Conservation (phyloP, 2,113 vertebrate species). For the Cercocebus atys region DNA sequence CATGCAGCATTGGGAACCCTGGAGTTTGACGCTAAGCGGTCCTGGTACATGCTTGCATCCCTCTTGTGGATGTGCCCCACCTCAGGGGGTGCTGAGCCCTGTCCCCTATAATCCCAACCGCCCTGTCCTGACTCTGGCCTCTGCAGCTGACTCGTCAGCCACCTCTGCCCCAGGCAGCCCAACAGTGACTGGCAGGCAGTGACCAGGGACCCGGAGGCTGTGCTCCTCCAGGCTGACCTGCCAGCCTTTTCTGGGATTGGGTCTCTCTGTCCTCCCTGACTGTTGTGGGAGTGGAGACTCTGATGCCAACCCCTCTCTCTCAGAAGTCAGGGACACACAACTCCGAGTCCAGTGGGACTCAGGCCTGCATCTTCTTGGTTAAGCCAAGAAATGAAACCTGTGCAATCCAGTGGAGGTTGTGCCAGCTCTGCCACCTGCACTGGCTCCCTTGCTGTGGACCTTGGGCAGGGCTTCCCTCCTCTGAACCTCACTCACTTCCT, state of each 20-base stretch:
- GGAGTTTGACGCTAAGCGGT: background rate
- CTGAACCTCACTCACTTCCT: fast-evolving
- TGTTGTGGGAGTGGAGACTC: background rate
- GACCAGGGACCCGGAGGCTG: background rate
- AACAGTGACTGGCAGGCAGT: background rate
- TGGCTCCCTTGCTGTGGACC: fast-evolving
- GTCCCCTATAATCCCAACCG: background rate
- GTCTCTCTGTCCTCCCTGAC: background rate
- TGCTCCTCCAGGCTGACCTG: too few relatives aligned
- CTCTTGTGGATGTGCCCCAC: background rate
- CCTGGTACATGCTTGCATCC: background rate
- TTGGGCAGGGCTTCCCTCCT: background rate
- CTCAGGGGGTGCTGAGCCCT: background rate
- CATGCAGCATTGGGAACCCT: fast-evolving
- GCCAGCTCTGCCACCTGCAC: background rate
- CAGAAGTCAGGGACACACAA: background rate
- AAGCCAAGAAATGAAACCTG: background rate
- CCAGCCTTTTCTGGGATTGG: background rate
- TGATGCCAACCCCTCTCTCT: background rate
- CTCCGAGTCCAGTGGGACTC: background rate
- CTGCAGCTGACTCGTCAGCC: background rate
- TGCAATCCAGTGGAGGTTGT: fast-evolving
- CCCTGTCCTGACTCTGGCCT: background rate
- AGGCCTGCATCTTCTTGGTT: background rate
- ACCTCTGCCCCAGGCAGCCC: background rate